Base-by-base conservation (phyloP, 2,888 invertebrate genomes). In the Euphydryas editha region DNA sequence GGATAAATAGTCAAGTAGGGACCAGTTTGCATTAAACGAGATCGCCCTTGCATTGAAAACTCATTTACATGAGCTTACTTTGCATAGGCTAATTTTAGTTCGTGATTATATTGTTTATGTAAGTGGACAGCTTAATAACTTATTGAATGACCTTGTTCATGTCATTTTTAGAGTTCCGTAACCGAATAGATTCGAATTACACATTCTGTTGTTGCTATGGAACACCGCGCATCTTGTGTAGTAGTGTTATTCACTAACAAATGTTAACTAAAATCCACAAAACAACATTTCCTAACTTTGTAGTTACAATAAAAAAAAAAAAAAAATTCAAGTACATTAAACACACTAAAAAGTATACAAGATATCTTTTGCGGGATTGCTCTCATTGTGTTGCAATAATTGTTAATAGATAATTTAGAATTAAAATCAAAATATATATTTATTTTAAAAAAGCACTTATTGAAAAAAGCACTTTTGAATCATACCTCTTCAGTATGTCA, bases 51-150 rank as follows among this genome's bases (percentile, higher is more conserved):
- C 49, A 46, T 24, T 46, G 54, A 65, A 65, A 65, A 68, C 61
- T 61, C 68, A 68, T 68, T 68, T 37, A 17, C 42, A 24, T 58
- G 58, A 63, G 57, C 51, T 54, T 39, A 44, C 59, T 68, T 47
- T 60, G 56, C 49, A 56, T 59, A 63, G 44, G 24, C 51, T 60
- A 60, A 60, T 64, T 63, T 60, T 57, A 51, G 59, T 59, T 62
- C 63, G 59, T 63, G 56, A 67, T 62, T 47, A 67, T 67, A 67
- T 59, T 67, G 56, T 67, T 67, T 67, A 60, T 67, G 49, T 21
- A 55, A 59, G 42, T 59, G 42, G 51, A 59, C 67, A 67, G 37
- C n/a, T 67, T 63, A 63, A 57, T 60, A 51, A 57, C 56, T 21
- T 39, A 59, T 59, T 65, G 42, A 58, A 30, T 49, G 20, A 58